Base-by-base conservation (phyloP, 1,140 invertebrate species). In the Teleopsis dalmanni region DNA sequence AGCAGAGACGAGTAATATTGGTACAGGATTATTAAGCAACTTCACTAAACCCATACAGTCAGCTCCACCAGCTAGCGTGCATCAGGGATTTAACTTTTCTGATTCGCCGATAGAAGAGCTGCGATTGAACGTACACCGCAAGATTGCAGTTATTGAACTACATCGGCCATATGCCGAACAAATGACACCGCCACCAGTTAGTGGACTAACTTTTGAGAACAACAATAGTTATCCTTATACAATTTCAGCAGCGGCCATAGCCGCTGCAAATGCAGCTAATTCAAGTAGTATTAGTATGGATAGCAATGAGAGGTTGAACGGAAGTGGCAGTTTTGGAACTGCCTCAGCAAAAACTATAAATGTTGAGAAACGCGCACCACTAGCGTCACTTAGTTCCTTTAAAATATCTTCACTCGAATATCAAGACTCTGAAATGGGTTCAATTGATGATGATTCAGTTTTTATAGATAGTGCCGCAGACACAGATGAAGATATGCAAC, bases 401-500 rank as follows among this genome's bases (percentile, higher is more conserved):
- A 82, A 81, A 50, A 80, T 79, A 44, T 82, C 80, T 23, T 78
- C 75, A 29, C 73, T 84, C 37, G 84, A 85, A 56, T 83, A 81
- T 48, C 76, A 81, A 62, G 78, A 79, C 62, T 75, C 78, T 53
- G 76, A 81, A 52, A 68, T 75, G 33, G 72, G 73, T 18, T 85
- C 81, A 3, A 75, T 85, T 10, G 82, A 79, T 37, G 82, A 83
- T 41, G 84, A 87, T 62, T 86, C 84, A 3, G 84, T 87, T 23
- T 87, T 87, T 60, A 72, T 76, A 19, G 79, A 82, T 58, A 71
- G 65, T 47, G 57, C 57, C 3, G 71, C 71, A 21, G 80, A 83
- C 43, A 88, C 85, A 2, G 85, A 87, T 59, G 84, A 87, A 59
- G 85, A 87, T 62, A 81, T 87, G 47, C 84, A 85, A 52, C 83